Evolutionary conservation across 2,113 vertebrate genomes (phyloP), one percentile per base, ranked within the genome.

Genomic region (Ellobius talpinus): DNA sequence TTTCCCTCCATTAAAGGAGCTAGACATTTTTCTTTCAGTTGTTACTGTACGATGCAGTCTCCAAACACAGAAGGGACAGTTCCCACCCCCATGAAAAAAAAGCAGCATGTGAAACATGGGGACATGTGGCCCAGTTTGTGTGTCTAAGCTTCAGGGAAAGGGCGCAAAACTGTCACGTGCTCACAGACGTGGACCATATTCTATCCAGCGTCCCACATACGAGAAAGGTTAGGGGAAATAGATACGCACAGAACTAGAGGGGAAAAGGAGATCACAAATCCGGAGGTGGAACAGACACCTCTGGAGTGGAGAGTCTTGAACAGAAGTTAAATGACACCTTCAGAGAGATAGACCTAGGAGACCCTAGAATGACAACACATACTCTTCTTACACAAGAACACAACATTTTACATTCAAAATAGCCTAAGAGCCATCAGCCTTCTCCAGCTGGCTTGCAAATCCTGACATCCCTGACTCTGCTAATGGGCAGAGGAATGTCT

Each of bases 401-500:
- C 63, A 91, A 72, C 87, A 92, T 90, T 97, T 85, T 93, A 93
- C 92, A 94, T 94, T 94, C 63, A 50, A 84, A 66, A 58, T n/a
- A 97, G 81, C 79, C 82, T 47, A 65, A 97, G 93, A 97, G 82
- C 24, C 89, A 84, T 94, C 93, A 82, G 93, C 90, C 9, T 77
- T 93, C 70, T 96, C 93, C 85, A 94, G 96, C 90, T 97, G 95
- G 96, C 94, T 95, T 85, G 39, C n/a, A 89, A 91, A 90, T 72
- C 24, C 88, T 91, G 87, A 94, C 78, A 95, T 92, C 88, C 94
- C 88, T 47, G 89, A 92, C 96, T 96, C 87, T 79, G 90, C 81
- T 97, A 91, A 97, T 73, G 82, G 93, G 93, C 89, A 96, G 93
- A 79, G 95, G 96, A 97, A 95, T 97, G 94, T 82, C 96, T 74